phyloP scores from a whole-genome alignment of 2,797 vertebrate species.

The Spondyliosoma cantharus region DNA sequence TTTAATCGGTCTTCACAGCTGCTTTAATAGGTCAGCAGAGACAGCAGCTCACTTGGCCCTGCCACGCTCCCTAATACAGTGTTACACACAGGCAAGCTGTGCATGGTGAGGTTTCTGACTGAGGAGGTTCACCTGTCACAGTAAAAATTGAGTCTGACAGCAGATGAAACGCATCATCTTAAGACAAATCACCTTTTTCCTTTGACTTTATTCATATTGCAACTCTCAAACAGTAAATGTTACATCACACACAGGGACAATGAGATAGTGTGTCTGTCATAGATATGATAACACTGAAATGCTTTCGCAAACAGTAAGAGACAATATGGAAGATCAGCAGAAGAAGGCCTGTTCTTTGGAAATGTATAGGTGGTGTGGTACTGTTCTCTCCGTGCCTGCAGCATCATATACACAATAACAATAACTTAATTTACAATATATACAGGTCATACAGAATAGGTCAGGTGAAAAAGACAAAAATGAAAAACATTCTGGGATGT shows the following conservation, averaged over 20 bases:
- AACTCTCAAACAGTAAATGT: conserved; percentile 70
- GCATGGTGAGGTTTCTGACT: background rate
- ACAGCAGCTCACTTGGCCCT: background rate
- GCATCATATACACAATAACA: conserved; percentile 78
- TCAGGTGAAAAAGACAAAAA: conserved; percentile 76
- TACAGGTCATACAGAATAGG: conserved; percentile 82
- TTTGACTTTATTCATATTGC: conserved; percentile 77
- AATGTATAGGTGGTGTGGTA: conserved; percentile 68
- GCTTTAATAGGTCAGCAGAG: background rate
- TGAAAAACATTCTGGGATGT: conserved; percentile 58
- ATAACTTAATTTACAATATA: conserved; percentile 90
- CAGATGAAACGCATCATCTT: background rate
- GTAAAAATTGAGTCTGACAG: background rate
- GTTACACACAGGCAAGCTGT: background rate
- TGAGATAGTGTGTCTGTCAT: conserved; percentile 66
- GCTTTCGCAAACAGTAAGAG: conserved; percentile 64
- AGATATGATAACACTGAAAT: conserved; percentile 71
- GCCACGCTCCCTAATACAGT: background rate
- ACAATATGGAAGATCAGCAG: conserved; percentile 67
- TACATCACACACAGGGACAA: conserved; percentile 76
- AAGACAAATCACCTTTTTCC: conserved; percentile 52
- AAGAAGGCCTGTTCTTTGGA: conserved; percentile 79
- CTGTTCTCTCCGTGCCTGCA: conserved; percentile 70
- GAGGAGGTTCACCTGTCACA: background rate
- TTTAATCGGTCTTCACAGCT: conserved; percentile 21